phyloP scores from a whole-genome alignment of 2,888 invertebrate species.

The Gari tellinella region DNA sequence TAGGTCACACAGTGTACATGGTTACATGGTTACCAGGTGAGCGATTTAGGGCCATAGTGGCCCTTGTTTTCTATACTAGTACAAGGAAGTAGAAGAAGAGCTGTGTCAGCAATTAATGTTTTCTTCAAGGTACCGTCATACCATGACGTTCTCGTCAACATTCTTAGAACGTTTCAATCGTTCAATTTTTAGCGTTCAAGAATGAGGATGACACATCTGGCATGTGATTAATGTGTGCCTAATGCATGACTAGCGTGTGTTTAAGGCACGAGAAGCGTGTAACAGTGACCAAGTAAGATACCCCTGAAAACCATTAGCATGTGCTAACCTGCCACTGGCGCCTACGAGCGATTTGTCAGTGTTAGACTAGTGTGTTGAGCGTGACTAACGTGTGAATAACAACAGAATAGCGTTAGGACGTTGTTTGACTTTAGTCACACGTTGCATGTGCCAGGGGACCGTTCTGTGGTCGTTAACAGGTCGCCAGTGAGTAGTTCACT shows the following conservation, averaged over 20 bases:
- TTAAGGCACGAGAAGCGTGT: slow-evolving; percentile 23
- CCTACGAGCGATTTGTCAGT: slow-evolving; percentile 17
- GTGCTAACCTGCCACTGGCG: slow-evolving; percentile 19
- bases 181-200: slow-evolving; percentile 17
- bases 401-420: slow-evolving; percentile 4
- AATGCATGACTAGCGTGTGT: slow-evolving; percentile 30
- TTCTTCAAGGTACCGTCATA: slow-evolving; percentile 8
- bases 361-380: slow-evolving; percentile 20
- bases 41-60: no score
- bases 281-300: slow-evolving; percentile 34
- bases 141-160: slow-evolving; percentile 20
- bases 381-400: slow-evolving; percentile 17
- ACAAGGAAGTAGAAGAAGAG: no score
- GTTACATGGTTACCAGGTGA: no score
- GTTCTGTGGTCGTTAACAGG: neutral
- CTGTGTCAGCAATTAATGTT: no score
- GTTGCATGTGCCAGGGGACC: neutral
- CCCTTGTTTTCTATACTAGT: no score
- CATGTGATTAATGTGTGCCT: slow-evolving; percentile 8
- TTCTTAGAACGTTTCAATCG: no score
- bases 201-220: slow-evolving; percentile 18
- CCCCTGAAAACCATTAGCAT: slow-evolving; percentile 33
- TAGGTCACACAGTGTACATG: no score
- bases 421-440: neutral
- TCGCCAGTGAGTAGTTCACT: slow-evolving; percentile 9